A percentile compares a stretch with the other conserved stretches of the same genome.
Evolutionary conservation across 1,140 invertebrate species (phyloP).

Genomic region (Drosophila parabipectinata): DNA sequence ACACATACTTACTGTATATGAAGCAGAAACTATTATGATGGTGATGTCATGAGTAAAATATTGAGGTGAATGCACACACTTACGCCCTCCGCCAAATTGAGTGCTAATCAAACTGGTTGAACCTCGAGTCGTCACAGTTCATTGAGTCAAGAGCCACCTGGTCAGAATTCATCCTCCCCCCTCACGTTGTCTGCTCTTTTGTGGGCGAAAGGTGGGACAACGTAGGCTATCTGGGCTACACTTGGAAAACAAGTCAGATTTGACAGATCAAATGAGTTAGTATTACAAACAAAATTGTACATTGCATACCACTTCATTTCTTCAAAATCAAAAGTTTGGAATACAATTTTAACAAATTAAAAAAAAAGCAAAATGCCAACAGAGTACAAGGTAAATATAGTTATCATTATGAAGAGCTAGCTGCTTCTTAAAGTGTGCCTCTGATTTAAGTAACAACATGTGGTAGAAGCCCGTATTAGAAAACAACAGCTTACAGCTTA

Average conservation of each 20-base stretch:
- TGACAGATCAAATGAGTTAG: neutral
- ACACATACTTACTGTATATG: neutral
- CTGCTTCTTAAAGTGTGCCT: neutral
- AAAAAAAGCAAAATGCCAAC: too few species aligned
- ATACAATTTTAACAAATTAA: too few species aligned
- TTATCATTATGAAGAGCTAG: too few species aligned
- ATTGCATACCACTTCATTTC: neutral
- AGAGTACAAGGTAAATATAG: too few species aligned
- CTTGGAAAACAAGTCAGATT: neutral
- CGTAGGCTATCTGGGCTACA: neutral
- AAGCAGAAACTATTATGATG: constrained; percentile 49
- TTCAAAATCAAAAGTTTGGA: neutral
- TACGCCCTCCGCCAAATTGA: constrained; percentile 36
- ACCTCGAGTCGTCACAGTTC: constrained; percentile 66
- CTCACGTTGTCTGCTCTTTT: neutral
- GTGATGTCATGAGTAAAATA: constrained; percentile 66
- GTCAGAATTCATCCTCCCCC: constrained; percentile 22
- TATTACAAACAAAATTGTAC: neutral
- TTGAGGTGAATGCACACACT: constrained; percentile 69
- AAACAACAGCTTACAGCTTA: neutral
- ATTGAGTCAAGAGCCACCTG: constrained; percentile 61
- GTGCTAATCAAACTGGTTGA: constrained; percentile 63
- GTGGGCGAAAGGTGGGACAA: neutral
- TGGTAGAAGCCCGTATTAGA: too few species aligned
- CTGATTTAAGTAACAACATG: neutral